These are phyloP conservation scores for Hermodice carunculata DNA, from an alignment of 2,888 invertebrate genomes.

Conservation along the genomic window DNA sequence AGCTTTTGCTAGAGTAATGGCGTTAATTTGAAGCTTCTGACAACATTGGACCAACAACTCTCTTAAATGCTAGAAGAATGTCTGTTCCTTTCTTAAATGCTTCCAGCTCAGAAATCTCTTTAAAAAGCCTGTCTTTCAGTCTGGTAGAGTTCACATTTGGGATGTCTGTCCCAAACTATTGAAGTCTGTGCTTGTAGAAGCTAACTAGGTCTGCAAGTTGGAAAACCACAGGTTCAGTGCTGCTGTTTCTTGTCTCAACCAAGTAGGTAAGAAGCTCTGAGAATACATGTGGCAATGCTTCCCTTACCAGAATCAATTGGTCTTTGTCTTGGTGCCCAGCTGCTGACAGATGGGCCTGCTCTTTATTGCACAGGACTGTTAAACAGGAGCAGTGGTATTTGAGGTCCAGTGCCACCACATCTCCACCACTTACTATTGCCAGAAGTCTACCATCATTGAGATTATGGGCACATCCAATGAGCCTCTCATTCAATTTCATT, in stretches of 20 bases:
- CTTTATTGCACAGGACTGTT: not conserved
- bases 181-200: not conserved
- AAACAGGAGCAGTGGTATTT: not conserved
- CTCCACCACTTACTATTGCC: conserved; percentile 1
- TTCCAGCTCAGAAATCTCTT: not conserved
- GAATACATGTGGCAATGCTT: too few relatives aligned
- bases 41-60: not conserved
- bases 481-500: not conserved
- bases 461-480: not conserved
- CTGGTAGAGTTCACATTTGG: not conserved
- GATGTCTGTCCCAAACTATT: not conserved
- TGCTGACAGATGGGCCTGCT: too few relatives aligned
- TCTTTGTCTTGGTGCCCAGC: too few relatives aligned
- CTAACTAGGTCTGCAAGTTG: not conserved
- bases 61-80: not conserved
- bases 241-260: too few relatives aligned
- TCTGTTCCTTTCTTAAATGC: not conserved
- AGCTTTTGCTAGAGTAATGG: not conserved
- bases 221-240: too few relatives aligned
- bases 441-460: not conserved
- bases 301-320: too few relatives aligned
- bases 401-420: not conserved
- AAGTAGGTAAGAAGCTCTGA: too few relatives aligned
- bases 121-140: not conserved
- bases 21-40: conserved; percentile 1